Conservation (phyloP, 1,140 invertebrate genomes). For the Streblospio benedicti region DNA sequence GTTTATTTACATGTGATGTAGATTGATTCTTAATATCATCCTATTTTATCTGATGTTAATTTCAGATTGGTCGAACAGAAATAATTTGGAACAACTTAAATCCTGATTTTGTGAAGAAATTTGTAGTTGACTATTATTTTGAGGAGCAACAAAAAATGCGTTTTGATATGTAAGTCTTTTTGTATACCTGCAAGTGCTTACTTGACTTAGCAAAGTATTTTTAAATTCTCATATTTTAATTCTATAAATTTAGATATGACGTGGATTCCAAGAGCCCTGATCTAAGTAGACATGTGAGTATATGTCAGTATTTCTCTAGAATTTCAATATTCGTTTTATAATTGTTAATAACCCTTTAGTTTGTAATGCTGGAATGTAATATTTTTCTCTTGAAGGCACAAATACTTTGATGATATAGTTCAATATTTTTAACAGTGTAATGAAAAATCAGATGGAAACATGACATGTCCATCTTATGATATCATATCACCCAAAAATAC, state of each 20-base stretch:
- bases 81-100: constrained; percentile 51
- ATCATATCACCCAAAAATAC: too few relatives aligned
- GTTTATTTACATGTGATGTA: background rate
- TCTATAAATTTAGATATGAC: constrained; percentile 45
- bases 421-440: too few relatives aligned
- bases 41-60: too few relatives aligned
- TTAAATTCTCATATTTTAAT: too few relatives aligned
- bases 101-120: constrained; percentile 52
- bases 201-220: too few relatives aligned
- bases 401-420: too few relatives aligned
- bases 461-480: too few relatives aligned
- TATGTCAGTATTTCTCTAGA: background rate
- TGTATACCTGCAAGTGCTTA: too few relatives aligned
- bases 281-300: constrained; percentile 38
- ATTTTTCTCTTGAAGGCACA: too few relatives aligned
- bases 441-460: too few relatives aligned
- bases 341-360: background rate
- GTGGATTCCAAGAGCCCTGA: constrained; percentile 36
- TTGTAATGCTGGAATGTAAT: too few relatives aligned
- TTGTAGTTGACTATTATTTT: constrained; percentile 52
- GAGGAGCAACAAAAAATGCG: constrained; percentile 50
- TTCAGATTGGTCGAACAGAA: constrained; percentile 51
- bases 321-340: background rate
- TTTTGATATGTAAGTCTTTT: constrained; percentile 45
- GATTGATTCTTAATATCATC: too few relatives aligned